phyloP scores from a whole-genome alignment of 2,113 vertebrate genomes.

The Osmerus eperlanus region DNA sequence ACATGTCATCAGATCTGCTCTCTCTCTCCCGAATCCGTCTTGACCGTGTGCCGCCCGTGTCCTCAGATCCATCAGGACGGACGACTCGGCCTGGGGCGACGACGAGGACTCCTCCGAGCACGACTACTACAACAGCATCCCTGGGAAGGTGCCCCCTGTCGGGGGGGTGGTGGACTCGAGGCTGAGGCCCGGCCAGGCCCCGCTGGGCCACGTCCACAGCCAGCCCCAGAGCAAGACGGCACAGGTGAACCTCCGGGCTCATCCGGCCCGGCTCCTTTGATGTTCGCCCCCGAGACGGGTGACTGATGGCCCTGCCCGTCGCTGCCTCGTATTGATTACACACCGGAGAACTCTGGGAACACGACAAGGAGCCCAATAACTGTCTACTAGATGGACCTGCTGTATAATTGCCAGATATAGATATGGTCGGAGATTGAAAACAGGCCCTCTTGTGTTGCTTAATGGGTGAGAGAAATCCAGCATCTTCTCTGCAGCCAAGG shows the following conservation, averaged over 20 bases:
- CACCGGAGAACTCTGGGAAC: neutral
- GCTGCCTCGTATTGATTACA: slow-evolving; percentile 9
- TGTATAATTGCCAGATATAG: slow-evolving; percentile 34
- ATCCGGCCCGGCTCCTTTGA: neutral
- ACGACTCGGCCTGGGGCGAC: slow-evolving; percentile 82
- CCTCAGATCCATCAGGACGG: slow-evolving; percentile 70
- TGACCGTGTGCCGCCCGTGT: no score
- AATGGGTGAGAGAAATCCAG: slow-evolving; percentile 10
- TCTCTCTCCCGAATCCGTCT: no score
- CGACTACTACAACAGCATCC: slow-evolving; percentile 95
- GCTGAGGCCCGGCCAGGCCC: slow-evolving; percentile 54
- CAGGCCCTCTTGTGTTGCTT: neutral
- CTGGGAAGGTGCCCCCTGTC: slow-evolving; percentile 88
- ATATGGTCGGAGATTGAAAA: slow-evolving; percentile 28
- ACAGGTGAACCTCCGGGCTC: slow-evolving; percentile 66
- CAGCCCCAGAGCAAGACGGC: slow-evolving; percentile 63
- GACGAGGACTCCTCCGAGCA: slow-evolving; percentile 79
- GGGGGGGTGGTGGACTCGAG: slow-evolving; percentile 90
- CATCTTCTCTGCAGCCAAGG: slow-evolving; percentile 22
- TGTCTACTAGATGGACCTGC: slow-evolving; percentile 26
- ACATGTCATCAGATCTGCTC: no score
- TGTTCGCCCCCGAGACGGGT: slow-evolving; percentile 8
- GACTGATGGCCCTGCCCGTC: slow-evolving; percentile 28
- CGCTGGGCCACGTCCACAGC: slow-evolving; percentile 65
- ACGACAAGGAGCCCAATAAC: slow-evolving; percentile 14